Evolutionary conservation across 2,113 vertebrate species (phyloP), one percentile per base, ranked within the genome.

Genomic region (Larimichthys polyactis): DNA sequence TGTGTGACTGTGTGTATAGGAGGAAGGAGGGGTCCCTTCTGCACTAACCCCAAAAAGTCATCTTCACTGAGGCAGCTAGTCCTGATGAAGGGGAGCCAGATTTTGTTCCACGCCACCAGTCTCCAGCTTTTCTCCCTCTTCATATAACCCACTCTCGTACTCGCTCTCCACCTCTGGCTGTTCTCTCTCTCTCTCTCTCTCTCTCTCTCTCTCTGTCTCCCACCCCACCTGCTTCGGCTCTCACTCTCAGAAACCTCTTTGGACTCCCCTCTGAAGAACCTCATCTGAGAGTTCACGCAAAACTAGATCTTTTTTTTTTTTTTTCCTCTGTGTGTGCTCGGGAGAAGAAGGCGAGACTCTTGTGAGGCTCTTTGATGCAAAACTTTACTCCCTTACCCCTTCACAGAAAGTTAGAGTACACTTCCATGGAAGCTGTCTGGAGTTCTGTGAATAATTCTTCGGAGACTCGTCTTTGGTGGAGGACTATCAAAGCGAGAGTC

Each of bases 11-110:
- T 71, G 54, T 44, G 32, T 58, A 2, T 4, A 19, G 19, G 22
- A 62, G 77, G 46, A 68, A 40, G 60, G 81, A 75, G 51, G 67
- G 58, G 67, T 91, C 88, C 82, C 87, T 69, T 66, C 82, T 90
- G 90, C 73, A 83, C 87, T 93, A 92, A 92, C 91, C 90, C 81
- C 87, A 92, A 93, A 92, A 90, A 93, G 92, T 94, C 91, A 92
- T 81, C 87, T 90, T 92, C 78, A 87, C 77, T 91, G 81, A 90
- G 66, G 73, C 79, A 81, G 77, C 78, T 78, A 15, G 82, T 75
- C 27, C 68, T 90, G 88, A 92, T 92, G 85, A 92, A 89, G 89
- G 60, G 83, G 72, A 87, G 75, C 75, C 71, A 63, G 73, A 82
- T 84, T 87, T 83, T 81, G 76, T 82, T 87, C 81, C 81, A 87